Percentiles rank a stretch among this genome's conserved stretches.
Conservation (phyloP, 1,140 invertebrate species). For the Eriosoma lanigerum region DNA sequence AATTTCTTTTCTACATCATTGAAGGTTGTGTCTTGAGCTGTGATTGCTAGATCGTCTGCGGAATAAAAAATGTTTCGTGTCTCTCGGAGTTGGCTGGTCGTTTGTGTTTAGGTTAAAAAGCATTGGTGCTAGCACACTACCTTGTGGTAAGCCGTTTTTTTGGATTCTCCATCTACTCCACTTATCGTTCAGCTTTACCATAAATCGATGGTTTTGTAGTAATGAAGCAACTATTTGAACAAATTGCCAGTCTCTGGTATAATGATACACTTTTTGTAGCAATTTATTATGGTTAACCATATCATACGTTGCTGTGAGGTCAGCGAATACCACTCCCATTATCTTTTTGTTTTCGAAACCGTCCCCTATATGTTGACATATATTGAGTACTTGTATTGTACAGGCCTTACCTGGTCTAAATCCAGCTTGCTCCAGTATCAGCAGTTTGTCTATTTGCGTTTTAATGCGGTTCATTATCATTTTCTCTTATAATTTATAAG, state of each 20-base stretch:
- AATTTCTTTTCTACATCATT: slow-evolving; percentile 36
- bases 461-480: slow-evolving; percentile 49
- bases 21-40: slow-evolving; percentile 34
- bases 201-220: slow-evolving; percentile 52
- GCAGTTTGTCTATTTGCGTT: slow-evolving; percentile 27
- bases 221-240: slow-evolving; percentile 32
- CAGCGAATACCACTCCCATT: slow-evolving; percentile 49
- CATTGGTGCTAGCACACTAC: slow-evolving; percentile 9
- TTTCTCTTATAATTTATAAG: slow-evolving; percentile 47
- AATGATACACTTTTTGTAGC: slow-evolving; percentile 44
- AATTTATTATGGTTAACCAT: slow-evolving; percentile 52
- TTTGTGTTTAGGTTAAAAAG: slow-evolving; percentile 14
- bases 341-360: slow-evolving; percentile 52
- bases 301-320: slow-evolving; percentile 52
- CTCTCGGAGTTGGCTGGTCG: background rate
- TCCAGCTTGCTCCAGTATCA: slow-evolving; percentile 49
- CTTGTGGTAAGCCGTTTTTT: slow-evolving; percentile 39
- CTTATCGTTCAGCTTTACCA: slow-evolving; percentile 49
- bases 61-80: slow-evolving; percentile 41
- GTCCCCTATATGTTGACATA: slow-evolving; percentile 52
- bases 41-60: slow-evolving; percentile 38
- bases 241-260: slow-evolving; percentile 36
- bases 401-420: slow-evolving; percentile 49
- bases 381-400: slow-evolving; percentile 47
- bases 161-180: slow-evolving; percentile 52